Evolutionary conservation across 2,113 vertebrate genomes (phyloP), one percentile per base, ranked within the genome.

Genomic region (Prochilodus magdalenae): DNA sequence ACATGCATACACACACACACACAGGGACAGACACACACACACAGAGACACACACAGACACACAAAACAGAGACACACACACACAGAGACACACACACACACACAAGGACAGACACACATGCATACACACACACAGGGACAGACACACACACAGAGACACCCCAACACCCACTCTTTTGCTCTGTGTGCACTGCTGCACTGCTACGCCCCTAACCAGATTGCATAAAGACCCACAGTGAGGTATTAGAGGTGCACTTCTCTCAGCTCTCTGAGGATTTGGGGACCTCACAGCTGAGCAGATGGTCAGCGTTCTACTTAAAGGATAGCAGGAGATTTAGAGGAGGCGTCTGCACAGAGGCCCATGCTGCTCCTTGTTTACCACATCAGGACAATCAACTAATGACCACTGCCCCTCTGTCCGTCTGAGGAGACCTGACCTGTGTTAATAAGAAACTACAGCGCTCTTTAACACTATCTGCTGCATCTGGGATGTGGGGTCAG

Each of bases 301-400:
- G 92, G 93, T 89, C 90, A 87, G 86, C 76, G 83, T 44, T 29
- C 87, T 89, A 89, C 92, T 93, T 91, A 92, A 90, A 86, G 90
- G 88, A 91, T 86, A 86, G 87, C 86, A 83, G 40, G 36, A 87
- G 90, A 89, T 87, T 91, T 91, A 87, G 86, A 86, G 80, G 85
- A 80, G 67, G 72, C 77, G 65, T 83, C 81, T 40, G 63, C 40
- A 66, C 85, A 69, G 44, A 65, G 62, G 57, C 63, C 79, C 84
- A 40, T 49, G 80, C 80, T 77, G 84, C 60, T 57, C 65, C 59
- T 57, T 86, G 78, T 88, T 89, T 79, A 86, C 85, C 77, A 84
- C 79, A 87, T 30, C 26, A 77, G 71, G 26, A 87, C 79, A 81
- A 87, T 77, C 75, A 72, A 51, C 89, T 85, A 81, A 88, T 79